Evolutionary conservation across 2,797 vertebrate species (phyloP).

Genomic region (Mionectes olivaceus): DNA sequence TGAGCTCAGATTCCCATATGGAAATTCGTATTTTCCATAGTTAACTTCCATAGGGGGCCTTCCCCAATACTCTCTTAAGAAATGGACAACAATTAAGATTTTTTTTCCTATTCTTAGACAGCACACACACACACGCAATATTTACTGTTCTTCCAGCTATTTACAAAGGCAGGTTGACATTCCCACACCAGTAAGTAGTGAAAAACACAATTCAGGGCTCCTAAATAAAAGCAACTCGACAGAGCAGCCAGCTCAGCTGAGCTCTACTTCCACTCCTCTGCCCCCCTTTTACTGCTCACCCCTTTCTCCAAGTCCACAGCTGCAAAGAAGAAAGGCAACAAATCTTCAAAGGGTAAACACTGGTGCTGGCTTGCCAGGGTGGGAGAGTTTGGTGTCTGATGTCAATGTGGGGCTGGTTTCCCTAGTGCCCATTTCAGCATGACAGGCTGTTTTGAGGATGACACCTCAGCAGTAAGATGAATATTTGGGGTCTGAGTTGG

Average conservation of each 20-base stretch:
- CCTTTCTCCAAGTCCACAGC: neutral
- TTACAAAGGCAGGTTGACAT: neutral
- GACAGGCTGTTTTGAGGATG: neutral
- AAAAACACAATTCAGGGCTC: neutral
- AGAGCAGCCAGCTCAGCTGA: neutral
- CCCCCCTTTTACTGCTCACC: neutral
- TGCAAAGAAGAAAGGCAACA: neutral
- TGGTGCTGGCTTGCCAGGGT: neutral
- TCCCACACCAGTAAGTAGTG: fast-evolving
- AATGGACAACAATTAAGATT: neutral
- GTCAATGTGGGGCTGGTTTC: neutral
- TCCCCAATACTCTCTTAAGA: neutral
- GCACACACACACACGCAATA: neutral
- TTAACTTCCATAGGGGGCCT: neutral
- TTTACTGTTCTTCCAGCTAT: neutral
- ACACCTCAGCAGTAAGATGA: conserved; percentile 19
- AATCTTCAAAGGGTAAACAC: neutral
- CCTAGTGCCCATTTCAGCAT: neutral
- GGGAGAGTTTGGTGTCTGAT: neutral
- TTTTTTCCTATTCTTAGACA: neutral
- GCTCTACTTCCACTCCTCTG: neutral
- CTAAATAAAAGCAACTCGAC: neutral
- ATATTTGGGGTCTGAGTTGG: neutral
- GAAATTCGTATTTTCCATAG: neutral
- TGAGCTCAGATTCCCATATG: neutral